Conservation (phyloP, 1,140 invertebrate genomes). For the Drosophila teissieri region DNA sequence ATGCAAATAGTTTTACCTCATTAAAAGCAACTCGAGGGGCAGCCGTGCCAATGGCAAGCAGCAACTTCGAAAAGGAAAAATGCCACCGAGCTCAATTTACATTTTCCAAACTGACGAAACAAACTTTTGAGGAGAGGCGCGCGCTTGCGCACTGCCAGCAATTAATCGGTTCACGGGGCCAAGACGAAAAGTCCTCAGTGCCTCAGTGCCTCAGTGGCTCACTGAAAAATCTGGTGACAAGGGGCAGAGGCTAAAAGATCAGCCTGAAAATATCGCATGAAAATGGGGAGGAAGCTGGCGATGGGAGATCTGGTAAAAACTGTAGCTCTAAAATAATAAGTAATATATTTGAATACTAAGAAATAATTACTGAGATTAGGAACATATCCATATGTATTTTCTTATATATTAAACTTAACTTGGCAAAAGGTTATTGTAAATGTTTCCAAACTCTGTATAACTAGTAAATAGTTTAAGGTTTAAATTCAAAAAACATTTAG, state of each 20-base stretch:
- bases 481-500: no score
- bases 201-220: conserved; percentile 12
- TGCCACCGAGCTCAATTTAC: conserved; percentile 66
- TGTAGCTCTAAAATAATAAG: neutral
- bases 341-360: no score
- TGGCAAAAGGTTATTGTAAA: no score
- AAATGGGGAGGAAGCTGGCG: neutral
- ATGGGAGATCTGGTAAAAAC: neutral
- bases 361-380: no score
- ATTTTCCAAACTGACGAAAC: conserved; percentile 63
- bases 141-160: conserved; percentile 59
- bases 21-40: conserved; percentile 52
- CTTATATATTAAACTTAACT: no score
- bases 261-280: neutral
- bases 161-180: conserved; percentile 61
- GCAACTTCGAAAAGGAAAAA: conserved; percentile 21
- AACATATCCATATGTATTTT: no score
- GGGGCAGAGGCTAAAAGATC: conserved; percentile 41
- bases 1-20: conserved; percentile 74
- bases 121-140: conserved; percentile 44
- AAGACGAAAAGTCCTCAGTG: conserved; percentile 9
- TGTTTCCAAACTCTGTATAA: no score
- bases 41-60: neutral
- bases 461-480: no score
- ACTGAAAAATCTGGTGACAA: conserved; percentile 58